A percentile compares a stretch with the other conserved stretches of the same genome.
phyloP scores from a whole-genome alignment of 2,888 invertebrate species.

The Pelosia muscerda region DNA sequence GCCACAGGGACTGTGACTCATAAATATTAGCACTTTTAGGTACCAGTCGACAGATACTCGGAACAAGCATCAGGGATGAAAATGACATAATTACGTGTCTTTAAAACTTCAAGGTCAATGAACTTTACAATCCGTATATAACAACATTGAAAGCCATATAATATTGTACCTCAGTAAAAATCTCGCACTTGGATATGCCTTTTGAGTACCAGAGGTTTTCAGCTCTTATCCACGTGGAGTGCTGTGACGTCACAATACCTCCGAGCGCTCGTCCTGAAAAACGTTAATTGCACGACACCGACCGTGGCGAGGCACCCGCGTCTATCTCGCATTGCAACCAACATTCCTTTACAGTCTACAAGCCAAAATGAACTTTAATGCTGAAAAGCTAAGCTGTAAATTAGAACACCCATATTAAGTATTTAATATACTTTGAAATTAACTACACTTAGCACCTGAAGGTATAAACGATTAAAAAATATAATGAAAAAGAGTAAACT shows the following conservation, averaged over 20 bases:
- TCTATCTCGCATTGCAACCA: constrained; percentile 64
- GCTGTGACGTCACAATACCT: constrained; percentile 72
- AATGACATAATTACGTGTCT: not conserved
- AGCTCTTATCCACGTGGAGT: constrained; percentile 69
- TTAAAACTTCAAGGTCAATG: constrained; percentile 2
- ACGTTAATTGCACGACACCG: constrained; percentile 80
- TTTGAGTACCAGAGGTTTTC: constrained; percentile 66
- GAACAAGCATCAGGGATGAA: constrained; percentile 2
- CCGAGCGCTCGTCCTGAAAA: constrained; percentile 74
- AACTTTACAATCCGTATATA: constrained; percentile 3
- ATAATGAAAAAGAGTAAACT: constrained; percentile 48
- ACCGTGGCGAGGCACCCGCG: constrained; percentile 55
- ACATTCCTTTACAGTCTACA: constrained; percentile 54
- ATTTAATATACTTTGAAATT: constrained; percentile 57
- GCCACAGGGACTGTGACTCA: constrained; percentile 4
- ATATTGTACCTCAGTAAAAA: constrained; percentile 54
- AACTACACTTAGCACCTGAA: constrained; percentile 60
- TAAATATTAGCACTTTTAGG: not conserved
- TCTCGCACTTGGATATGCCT: constrained; percentile 67
- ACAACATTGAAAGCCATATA: constrained; percentile 19
- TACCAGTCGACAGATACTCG: not conserved
- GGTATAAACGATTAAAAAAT: constrained; percentile 56
- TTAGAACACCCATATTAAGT: constrained; percentile 30
- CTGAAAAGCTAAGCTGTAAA: constrained; percentile 38
- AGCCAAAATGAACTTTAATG: constrained; percentile 53